phyloP scores from a whole-genome alignment of 2,888 invertebrate genomes.

The Nycteola revayana region DNA sequence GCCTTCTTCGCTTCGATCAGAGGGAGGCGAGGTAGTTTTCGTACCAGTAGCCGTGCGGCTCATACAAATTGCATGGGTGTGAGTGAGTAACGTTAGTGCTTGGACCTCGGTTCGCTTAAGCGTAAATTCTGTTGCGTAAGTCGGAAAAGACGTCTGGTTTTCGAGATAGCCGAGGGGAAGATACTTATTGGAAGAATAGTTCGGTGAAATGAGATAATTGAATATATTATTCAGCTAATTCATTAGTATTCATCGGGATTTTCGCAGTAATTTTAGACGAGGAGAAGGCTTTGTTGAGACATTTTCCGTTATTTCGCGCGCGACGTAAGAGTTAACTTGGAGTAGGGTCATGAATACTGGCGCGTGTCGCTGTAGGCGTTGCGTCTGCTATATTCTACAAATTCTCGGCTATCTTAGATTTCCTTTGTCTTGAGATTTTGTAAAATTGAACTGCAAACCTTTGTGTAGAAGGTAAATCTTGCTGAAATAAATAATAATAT shows the following conservation, averaged over 20 bases:
- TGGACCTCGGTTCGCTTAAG: constrained; percentile 76
- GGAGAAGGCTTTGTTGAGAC: too few species aligned
- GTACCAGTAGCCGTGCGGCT: constrained; percentile 41
- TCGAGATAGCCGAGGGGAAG: constrained; percentile 59
- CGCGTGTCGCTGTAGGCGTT: neutral
- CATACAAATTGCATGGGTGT: constrained; percentile 76
- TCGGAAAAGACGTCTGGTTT: constrained; percentile 73
- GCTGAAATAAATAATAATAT: too few species aligned
- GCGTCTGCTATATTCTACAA: too few species aligned
- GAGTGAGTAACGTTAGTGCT: constrained; percentile 74
- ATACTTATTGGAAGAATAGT: constrained; percentile 53
- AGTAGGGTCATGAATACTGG: neutral
- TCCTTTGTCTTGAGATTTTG: neutral
- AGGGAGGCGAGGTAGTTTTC: constrained; percentile 47
- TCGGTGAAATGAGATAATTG: constrained; percentile 47
- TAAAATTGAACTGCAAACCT: neutral
- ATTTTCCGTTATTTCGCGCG: constrained; percentile 4
- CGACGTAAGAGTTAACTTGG: neutral
- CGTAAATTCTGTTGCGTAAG: constrained; percentile 81
- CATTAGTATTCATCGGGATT: constrained; percentile 21
- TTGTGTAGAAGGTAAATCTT: too few species aligned
- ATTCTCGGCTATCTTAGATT: neutral
- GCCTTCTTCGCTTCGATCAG: constrained; percentile 37
- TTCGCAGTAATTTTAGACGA: constrained; percentile 2
- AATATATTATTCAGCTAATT: constrained; percentile 33